phyloP scores from a whole-genome alignment of 2,113 vertebrate species.

The Mustelus asterias region DNA sequence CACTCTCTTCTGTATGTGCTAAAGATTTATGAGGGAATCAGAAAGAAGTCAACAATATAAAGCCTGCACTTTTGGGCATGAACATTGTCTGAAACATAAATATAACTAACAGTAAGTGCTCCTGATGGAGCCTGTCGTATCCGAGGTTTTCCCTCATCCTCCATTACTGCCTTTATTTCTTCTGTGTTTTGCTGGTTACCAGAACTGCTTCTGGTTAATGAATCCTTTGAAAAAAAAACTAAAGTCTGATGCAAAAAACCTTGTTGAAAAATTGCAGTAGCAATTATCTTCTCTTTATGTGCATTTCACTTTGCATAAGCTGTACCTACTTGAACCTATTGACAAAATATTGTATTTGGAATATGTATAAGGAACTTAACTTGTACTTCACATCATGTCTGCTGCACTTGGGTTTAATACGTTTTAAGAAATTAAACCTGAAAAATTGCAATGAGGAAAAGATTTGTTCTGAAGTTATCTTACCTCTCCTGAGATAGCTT shows the following conservation, averaged over 20 bases:
- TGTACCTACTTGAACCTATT: background rate
- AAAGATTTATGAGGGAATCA: background rate
- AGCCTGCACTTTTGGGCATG: background rate
- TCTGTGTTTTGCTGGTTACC: constrained; percentile 50
- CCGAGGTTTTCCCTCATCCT: background rate
- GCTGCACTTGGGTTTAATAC: background rate
- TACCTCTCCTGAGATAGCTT: background rate
- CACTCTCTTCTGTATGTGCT: background rate
- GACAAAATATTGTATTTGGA: background rate
- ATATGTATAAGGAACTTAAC: background rate
- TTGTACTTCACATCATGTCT: background rate
- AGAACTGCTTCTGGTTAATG: constrained; percentile 53
- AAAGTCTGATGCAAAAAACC: constrained; percentile 51
- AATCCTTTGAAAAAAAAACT: constrained; percentile 60
- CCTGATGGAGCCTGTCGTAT: background rate
- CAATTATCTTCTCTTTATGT: background rate
- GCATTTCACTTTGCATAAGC: background rate
- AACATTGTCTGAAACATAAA: constrained; percentile 12
- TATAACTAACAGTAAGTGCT: background rate
- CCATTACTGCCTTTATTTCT: constrained; percentile 61
- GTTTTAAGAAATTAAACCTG: constrained; percentile 14
- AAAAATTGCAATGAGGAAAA: constrained; percentile 6
- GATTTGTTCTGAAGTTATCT: background rate
- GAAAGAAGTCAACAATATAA: background rate
- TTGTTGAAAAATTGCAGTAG: constrained; percentile 44